phyloP scores from a whole-genome alignment of 2,113 vertebrate genomes.

The Neotoma lepida region DNA sequence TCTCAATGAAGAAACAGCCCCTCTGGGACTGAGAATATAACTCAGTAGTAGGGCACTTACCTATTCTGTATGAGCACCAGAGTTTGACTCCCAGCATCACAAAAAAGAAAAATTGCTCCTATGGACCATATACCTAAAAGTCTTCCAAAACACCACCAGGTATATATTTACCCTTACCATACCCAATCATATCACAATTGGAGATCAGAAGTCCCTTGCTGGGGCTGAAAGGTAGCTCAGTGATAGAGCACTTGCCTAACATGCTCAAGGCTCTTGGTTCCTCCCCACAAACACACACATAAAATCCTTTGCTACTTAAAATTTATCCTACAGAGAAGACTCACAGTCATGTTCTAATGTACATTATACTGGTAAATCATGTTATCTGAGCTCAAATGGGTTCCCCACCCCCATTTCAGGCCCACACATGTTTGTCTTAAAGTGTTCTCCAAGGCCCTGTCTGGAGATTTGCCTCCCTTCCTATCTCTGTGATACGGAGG shows the following conservation, averaged over 20 bases:
- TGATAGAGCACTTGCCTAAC: background rate
- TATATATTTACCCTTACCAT: conserved; percentile 54
- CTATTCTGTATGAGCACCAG: background rate
- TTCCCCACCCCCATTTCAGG: background rate
- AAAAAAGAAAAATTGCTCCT: conserved; percentile 26
- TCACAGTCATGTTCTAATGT: background rate
- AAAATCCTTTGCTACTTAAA: conserved; percentile 45
- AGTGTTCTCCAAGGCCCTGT: background rate
- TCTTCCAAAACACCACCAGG: conserved; percentile 15
- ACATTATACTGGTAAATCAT: background rate
- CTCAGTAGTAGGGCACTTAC: background rate
- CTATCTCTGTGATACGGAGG: background rate
- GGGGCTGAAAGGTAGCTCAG: background rate
- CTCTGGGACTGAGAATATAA: background rate
- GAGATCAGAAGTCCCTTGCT: conserved; percentile 31
- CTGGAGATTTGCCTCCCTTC: background rate
- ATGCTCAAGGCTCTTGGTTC: background rate
- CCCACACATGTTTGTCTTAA: background rate
- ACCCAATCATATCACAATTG: conserved; percentile 29
- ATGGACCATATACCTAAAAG: conserved; percentile 3
- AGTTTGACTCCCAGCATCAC: background rate
- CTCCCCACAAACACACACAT: background rate
- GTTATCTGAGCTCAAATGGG: background rate
- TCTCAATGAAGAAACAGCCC: conserved; percentile 4
- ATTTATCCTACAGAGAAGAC: conserved; percentile 51